Conservation (phyloP, 2,797 vertebrate species). For the Hippopotamyrus pictus region DNA sequence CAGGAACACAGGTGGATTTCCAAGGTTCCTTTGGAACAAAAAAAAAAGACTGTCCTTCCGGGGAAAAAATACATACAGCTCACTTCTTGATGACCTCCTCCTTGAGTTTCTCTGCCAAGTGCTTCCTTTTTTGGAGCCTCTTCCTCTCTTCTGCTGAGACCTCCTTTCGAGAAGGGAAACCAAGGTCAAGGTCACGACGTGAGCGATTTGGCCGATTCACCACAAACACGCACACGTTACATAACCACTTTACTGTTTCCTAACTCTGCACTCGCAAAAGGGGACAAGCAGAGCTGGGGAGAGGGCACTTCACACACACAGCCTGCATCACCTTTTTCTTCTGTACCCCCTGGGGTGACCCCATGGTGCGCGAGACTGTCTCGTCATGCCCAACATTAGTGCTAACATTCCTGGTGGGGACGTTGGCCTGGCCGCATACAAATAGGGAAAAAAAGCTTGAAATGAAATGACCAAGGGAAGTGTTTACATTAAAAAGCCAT, state of each 20-base stretch:
- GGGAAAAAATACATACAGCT: constrained; percentile 7
- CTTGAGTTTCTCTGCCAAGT: constrained; percentile 92
- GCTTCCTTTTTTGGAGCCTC: constrained; percentile 83
- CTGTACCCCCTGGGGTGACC: constrained; percentile 13
- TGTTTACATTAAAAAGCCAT: neutral
- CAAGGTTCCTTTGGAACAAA: neutral
- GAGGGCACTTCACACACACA: neutral
- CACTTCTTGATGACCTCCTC: constrained; percentile 96
- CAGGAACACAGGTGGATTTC: neutral
- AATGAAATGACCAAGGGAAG: neutral
- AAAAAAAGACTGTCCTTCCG: neutral
- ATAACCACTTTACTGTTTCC: neutral
- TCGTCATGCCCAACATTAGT: constrained; percentile 18
- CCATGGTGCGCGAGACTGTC: constrained; percentile 17
- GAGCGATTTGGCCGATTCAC: neutral
- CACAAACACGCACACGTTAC: neutral
- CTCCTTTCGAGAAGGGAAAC: constrained; percentile 54
- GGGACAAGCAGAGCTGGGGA: neutral
- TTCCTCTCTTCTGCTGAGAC: constrained; percentile 85
- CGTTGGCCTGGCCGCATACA: constrained; percentile 10
- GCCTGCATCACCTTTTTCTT: constrained; percentile 36
- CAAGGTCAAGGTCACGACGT: neutral
- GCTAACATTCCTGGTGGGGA: constrained; percentile 21
- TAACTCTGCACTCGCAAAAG: neutral
- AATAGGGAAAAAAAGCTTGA: constrained; percentile 7